Percentiles rank a stretch among this genome's conserved stretches.
Evolutionary conservation across 2,113 vertebrate species (phyloP).

Genomic region (Zapornia atra): DNA sequence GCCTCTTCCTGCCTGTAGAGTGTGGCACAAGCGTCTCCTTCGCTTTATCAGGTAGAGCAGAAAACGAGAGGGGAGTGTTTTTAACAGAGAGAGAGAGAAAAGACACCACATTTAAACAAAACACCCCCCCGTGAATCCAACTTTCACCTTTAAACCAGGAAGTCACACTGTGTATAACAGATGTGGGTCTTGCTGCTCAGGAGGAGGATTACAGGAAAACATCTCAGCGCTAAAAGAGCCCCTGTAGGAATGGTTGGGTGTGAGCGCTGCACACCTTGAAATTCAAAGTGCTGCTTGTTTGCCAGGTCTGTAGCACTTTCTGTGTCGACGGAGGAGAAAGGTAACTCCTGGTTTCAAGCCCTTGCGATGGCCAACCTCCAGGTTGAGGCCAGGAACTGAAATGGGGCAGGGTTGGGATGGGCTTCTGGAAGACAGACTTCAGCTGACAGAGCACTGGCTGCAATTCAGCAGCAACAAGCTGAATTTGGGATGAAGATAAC

Average conservation of each 20-base stretch:
- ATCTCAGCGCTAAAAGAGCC: neutral
- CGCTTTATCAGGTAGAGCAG: neutral
- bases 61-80: neutral
- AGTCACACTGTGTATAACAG: fast-evolving
- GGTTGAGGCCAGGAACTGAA: neutral
- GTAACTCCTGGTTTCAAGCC: neutral
- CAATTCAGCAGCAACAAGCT: neutral
- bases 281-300: neutral
- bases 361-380: neutral
- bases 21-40: neutral
- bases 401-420: fast-evolving
- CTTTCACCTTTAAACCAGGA: neutral
- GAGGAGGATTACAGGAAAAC: too few relatives aligned
- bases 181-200: neutral
- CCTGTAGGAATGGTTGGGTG: neutral
- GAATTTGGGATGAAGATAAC: neutral
- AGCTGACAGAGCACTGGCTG: neutral
- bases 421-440: fast-evolving
- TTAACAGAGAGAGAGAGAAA: neutral
- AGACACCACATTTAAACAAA: fast-evolving
- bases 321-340: neutral
- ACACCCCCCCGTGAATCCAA: fast-evolving
- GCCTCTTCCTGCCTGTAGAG: neutral
- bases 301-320: neutral
- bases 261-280: neutral